A percentile compares a stretch with the other conserved stretches of the same genome.
phyloP scores from a whole-genome alignment of 2,113 vertebrate genomes.

The Pontoporia blainvillei region DNA sequence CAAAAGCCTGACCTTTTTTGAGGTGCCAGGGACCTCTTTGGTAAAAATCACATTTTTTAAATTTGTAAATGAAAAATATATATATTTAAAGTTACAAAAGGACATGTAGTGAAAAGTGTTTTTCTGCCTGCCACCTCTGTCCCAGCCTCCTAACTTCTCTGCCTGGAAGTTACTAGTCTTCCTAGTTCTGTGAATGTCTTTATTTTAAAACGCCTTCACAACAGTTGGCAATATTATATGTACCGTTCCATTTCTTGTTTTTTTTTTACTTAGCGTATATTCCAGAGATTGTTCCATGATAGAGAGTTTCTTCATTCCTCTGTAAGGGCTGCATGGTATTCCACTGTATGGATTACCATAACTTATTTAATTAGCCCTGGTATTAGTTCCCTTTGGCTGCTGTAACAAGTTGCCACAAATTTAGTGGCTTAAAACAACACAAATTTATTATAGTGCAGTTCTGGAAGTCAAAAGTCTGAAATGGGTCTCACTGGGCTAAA shows the following conservation, averaged over 20 bases:
- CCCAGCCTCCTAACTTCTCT: background rate
- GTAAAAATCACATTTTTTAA: background rate
- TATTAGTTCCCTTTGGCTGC: background rate
- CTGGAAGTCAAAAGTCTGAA: background rate
- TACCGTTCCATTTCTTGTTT: background rate
- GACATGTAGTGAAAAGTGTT: background rate
- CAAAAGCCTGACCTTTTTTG: background rate
- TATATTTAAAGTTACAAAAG: background rate
- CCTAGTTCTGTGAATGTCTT: background rate
- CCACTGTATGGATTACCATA: no score
- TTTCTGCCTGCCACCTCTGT: background rate
- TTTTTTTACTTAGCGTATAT: background rate
- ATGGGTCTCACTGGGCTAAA: background rate
- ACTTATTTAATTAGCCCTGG: background rate
- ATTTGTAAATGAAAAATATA: background rate
- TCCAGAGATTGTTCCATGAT: background rate
- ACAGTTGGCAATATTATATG: background rate
- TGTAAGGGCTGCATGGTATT: no score
- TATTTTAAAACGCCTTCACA: background rate
- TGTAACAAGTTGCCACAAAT: background rate
- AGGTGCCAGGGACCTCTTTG: background rate
- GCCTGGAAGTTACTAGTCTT: background rate
- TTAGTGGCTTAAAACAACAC: background rate
- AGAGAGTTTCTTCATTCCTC: background rate
- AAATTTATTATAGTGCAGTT: background rate